phyloP scores from a whole-genome alignment of 2,888 invertebrate species.

The Stenoptilia bipunctidactyla region DNA sequence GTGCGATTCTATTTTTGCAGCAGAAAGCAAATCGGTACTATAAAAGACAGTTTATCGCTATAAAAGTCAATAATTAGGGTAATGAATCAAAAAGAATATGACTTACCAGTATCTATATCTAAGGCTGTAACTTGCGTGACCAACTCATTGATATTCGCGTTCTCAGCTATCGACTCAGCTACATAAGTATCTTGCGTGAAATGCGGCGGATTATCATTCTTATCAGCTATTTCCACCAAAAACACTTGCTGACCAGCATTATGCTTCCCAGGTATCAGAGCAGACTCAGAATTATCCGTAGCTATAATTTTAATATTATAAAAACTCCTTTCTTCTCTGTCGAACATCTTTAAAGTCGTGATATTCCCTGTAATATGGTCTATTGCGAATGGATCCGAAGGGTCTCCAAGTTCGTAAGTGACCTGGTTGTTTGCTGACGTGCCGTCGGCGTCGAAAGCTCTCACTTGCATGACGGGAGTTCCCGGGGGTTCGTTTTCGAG shows the following conservation, averaged over 20 bases:
- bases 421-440: slow-evolving; percentile 87
- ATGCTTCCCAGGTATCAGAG: slow-evolving; percentile 74
- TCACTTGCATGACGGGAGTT: slow-evolving; percentile 88
- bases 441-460: slow-evolving; percentile 89
- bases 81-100: neutral
- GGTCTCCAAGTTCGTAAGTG: slow-evolving; percentile 79
- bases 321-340: slow-evolving; percentile 86
- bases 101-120: slow-evolving; percentile 84
- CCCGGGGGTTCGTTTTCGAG: slow-evolving; percentile 87
- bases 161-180: slow-evolving; percentile 83
- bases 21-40: too few species aligned
- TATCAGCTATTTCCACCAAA: slow-evolving; percentile 92
- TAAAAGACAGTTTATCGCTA: too few species aligned
- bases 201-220: slow-evolving; percentile 94
- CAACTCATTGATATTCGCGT: slow-evolving; percentile 84
- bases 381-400: slow-evolving; percentile 83
- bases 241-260: slow-evolving; percentile 87
- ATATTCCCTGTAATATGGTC: slow-evolving; percentile 90
- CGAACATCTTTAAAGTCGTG: slow-evolving; percentile 84
- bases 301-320: slow-evolving; percentile 94
- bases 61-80: too few species aligned
- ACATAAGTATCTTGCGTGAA: slow-evolving; percentile 84
- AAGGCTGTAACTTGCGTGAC: slow-evolving; percentile 90
- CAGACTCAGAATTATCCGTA: slow-evolving; percentile 90
- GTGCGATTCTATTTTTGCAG: too few species aligned